phyloP scores from a whole-genome alignment of 30 jellyfish, hydroid and myxozoan genomes.

The Chrysaora quinquecirrha region DNA sequence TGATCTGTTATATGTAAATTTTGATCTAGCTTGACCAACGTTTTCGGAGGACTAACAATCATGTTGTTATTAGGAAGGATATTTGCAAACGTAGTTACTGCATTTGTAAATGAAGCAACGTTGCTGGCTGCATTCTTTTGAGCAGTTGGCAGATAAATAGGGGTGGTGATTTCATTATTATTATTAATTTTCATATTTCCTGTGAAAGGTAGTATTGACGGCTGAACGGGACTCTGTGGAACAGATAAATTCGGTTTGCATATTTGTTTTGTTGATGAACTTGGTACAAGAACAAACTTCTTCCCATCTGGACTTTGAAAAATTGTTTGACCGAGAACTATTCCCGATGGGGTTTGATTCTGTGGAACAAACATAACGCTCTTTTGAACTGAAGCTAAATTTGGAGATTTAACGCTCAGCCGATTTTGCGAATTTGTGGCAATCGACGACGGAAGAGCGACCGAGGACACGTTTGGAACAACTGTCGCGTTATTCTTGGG shows the following conservation, averaged over 20 bases:
- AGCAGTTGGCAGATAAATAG: conserved; percentile 32
- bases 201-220: conserved; percentile 36
- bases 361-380: conserved; percentile 53
- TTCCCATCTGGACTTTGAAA: conserved; percentile 70
- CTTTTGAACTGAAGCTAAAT: neutral
- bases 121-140: conserved; percentile 12
- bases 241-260: neutral
- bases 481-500: neutral
- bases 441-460: neutral
- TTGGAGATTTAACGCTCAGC: neutral
- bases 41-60: neutral
- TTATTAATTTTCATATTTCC: conserved; percentile 17
- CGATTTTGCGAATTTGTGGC: neutral
- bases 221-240: conserved; percentile 17
- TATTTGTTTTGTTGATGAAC: conserved; percentile 13
- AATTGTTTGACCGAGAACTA: conserved; percentile 74
- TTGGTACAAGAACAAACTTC: conserved; percentile 57
- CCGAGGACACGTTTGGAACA: neutral
- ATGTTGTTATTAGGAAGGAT: neutral
- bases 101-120: neutral
- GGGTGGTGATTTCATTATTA: conserved; percentile 27
- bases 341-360: conserved; percentile 38
- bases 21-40: neutral
- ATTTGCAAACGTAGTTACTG: neutral
- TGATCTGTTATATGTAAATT: neutral